These are phyloP conservation scores for Andrena dorsata DNA, from an alignment of 2,888 invertebrate genomes.

Conservation along the genomic window DNA sequence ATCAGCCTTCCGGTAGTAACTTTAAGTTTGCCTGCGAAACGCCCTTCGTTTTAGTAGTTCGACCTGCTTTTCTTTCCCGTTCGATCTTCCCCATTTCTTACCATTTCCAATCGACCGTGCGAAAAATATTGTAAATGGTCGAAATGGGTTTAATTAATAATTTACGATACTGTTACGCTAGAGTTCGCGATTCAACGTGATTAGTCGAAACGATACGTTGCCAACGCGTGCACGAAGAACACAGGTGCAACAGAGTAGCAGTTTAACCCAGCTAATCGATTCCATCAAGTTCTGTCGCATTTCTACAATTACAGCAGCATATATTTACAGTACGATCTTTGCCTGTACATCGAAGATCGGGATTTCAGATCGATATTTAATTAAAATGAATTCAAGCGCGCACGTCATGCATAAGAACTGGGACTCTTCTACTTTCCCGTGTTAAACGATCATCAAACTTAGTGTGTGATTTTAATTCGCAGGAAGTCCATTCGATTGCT, in stretches of 20 bases:
- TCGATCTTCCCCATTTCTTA: neutral
- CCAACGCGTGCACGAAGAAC: constrained; percentile 3
- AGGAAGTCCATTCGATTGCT: constrained; percentile 97
- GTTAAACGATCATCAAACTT: neutral
- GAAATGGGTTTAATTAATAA: neutral
- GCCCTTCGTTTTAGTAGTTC: constrained; percentile 1
- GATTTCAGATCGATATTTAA: neutral
- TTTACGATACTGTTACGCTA: neutral
- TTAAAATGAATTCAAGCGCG: neutral
- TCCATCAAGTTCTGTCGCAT: constrained; percentile 19
- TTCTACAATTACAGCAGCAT: neutral
- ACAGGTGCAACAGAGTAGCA: constrained; percentile 26
- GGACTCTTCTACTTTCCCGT: too few relatives aligned
- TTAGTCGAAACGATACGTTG: constrained; percentile 14
- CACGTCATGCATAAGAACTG: neutral
- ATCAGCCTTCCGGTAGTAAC: constrained; percentile 22
- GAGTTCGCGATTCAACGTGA: constrained; percentile 14
- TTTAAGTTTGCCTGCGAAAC: constrained; percentile 3
- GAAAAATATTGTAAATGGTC: neutral
- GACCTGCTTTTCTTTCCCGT: neutral
- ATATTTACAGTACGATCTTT: neutral
- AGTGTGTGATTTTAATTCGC: constrained; percentile 77
- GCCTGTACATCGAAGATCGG: neutral
- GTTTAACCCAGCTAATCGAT: constrained; percentile 58
- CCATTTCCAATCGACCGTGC: neutral